phyloP scores from a whole-genome alignment of 2,797 vertebrate genomes.

The Halcyon leucocephala region DNA sequence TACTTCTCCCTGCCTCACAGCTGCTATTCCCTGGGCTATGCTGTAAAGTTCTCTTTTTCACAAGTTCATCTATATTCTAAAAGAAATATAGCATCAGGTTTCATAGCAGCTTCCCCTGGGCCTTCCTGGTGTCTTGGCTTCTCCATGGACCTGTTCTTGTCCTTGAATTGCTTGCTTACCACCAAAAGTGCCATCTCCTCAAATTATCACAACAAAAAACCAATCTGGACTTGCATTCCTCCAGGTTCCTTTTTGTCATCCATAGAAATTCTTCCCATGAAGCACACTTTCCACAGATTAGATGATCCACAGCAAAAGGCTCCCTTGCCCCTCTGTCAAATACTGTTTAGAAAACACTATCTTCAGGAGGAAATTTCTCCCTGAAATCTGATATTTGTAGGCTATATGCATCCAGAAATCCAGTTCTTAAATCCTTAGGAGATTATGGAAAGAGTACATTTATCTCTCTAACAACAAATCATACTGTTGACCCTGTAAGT shows the following conservation, averaged over 20 bases:
- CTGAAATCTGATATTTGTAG: not conserved
- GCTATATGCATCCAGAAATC: not conserved
- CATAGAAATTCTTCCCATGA: not conserved
- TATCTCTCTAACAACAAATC: not conserved
- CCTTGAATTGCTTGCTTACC: not conserved
- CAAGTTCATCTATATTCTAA: not conserved
- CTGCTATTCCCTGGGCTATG: not conserved
- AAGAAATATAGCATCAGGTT: not conserved
- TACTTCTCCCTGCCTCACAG: not conserved
- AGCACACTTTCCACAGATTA: not conserved
- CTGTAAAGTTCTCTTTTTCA: not conserved
- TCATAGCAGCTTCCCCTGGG: not conserved
- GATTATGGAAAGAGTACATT: not conserved
- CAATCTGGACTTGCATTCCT: not conserved
- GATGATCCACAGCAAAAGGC: not conserved
- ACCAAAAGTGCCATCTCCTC: fast-evolving
- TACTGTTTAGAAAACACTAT: not conserved
- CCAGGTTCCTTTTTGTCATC: not conserved
- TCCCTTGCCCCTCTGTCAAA: fast-evolving
- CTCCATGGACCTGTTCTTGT: not conserved
- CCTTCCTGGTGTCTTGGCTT: not conserved
- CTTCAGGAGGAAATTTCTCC: not conserved
- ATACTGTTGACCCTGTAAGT: not conserved
- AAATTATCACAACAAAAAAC: not conserved
- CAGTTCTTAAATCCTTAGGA: not conserved